Base-by-base conservation (phyloP, 2,888 invertebrate species). In the Amphiduros pacificus region DNA sequence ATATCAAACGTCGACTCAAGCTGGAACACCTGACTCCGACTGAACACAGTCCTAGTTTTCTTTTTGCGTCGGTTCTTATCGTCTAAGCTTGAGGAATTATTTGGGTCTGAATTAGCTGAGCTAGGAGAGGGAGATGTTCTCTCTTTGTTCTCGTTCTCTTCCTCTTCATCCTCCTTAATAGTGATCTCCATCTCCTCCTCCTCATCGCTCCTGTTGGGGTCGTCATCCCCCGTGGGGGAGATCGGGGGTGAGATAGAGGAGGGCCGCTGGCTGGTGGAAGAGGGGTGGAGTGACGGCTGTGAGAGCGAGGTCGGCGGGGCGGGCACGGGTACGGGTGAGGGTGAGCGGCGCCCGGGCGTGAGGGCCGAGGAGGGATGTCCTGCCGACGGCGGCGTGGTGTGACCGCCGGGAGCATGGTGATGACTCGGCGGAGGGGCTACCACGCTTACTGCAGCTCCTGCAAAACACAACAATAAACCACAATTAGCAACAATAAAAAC, bases 1-100 rank as follows among this genome's bases (percentile, higher is more conserved):
- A 81, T 77, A 61, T 83, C 82, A 67, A 83, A 83, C 20, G 80
- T 83, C 3, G 79, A 79, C 67, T 83, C 83, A 48, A 83, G 72
- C 61, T 82, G 82, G 68, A 79, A 82, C 17, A 83, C 82, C 70
- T 83, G 83, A 61, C 79, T 80, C 22, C 83, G 66, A 2, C 82
- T 82, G 67, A 83, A 83, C 5, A 83, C 83, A 1, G 83, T 83
- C 55, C 83, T 69, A 3, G 83, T 83, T 67, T 83, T 83, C 72
- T 83, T 82, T 70, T 82, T 82, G 48, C 82, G 60, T 44, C 62
- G 29, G 56, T 67, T 71, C 40, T 57, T 55, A 41, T 57, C 61
- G 57, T 64, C 64, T 55, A n/a, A 4, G 36, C 36, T 36, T 5
- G 44, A 44, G 4, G 44, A 22, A 22, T 22, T 44, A 17, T 5